Evolutionary conservation across 2,113 vertebrate species (phyloP), one percentile per base, ranked within the genome.

Genomic region (Mormoops blainvillei): DNA sequence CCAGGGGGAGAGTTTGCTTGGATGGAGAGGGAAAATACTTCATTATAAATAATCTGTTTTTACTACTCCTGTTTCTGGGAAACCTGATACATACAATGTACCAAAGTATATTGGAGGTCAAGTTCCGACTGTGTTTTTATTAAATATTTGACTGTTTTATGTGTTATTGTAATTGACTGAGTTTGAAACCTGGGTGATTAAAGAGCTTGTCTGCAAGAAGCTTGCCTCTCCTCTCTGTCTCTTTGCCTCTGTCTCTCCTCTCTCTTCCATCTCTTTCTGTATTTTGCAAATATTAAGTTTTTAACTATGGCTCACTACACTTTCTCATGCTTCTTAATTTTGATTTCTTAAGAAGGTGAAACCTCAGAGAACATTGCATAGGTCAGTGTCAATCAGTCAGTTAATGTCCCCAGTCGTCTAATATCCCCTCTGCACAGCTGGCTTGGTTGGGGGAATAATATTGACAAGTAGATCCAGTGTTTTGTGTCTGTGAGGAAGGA

Each of bases 121-220:
- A 86, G 56, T 94, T 97, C 90, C 67, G 22, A 96, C 82, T 76
- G 93, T 94, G 92, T 97, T 97, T 97, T 96, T 91, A 97, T 97
- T 98, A 96, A 98, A 97, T 95, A 94, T 95, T 97, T 97, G 95
- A 96, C 95, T 95, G 85, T 61, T 97, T 96, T 91, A 97, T 95
- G 91, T 97, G 89, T 74, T 96, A 48, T 54, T 95, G 33, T 96
- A 95, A 87, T 97, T 73, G 58, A 85, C 61, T 73, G 76, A 67
- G 73, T 95, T 94, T 96, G 95, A 93, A 68, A 91, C n/a, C n/a
- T 58, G 20, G 12, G 16, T 89, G 87, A 93, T 96, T 95, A 88
- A 97, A 52, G 87, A 96, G 88, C 87, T 87, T 94, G 50, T 90
- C 82, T 90, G 9, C 92, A 70, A 94, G 52, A 65, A 88, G 65